Evolutionary conservation across 2,113 vertebrate genomes (phyloP).

Genomic region (Paramisgurnus dabryanus): DNA sequence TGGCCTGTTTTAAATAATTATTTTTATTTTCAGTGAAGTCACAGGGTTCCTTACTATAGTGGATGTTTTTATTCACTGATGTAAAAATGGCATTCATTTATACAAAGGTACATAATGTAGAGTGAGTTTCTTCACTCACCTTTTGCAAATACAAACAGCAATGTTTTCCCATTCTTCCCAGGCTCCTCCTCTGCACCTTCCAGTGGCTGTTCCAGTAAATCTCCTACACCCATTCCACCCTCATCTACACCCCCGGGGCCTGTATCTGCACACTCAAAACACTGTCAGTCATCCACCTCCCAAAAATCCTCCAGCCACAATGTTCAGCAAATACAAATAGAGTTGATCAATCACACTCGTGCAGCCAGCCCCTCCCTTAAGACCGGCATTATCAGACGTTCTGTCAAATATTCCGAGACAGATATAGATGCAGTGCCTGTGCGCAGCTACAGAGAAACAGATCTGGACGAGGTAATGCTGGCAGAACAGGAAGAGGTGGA

Average conservation of each 20-base stretch:
- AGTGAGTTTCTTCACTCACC: neutral
- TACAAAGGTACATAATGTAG: neutral
- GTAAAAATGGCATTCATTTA: neutral
- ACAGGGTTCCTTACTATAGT: neutral
- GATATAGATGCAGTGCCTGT: conserved; percentile 91
- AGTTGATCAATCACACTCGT: conserved; percentile 70
- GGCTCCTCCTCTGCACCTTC: conserved; percentile 41
- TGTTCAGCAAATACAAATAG: conserved; percentile 80
- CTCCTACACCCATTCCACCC: conserved; percentile 52
- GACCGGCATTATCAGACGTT: conserved; percentile 77
- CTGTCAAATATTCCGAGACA: conserved; percentile 91
- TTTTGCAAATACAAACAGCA: too few relatives aligned
- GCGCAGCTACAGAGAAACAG: conserved; percentile 92
- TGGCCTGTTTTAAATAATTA: neutral
- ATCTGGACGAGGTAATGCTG: conserved; percentile 90
- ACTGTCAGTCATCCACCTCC: conserved; percentile 34
- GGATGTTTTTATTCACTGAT: conserved; percentile 18
- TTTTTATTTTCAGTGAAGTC: conserved; percentile 1
- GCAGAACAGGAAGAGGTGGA: conserved; percentile 84
- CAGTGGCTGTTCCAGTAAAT: conserved; percentile 50
- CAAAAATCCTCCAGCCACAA: conserved; percentile 63
- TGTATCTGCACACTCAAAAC: conserved; percentile 23
- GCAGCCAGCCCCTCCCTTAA: conserved; percentile 46
- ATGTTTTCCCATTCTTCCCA: conserved; percentile 5
- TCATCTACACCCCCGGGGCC: conserved; percentile 53